These are phyloP conservation scores for Picus viridis DNA, from an alignment of 2,797 vertebrate genomes.

Conservation along the genomic window DNA sequence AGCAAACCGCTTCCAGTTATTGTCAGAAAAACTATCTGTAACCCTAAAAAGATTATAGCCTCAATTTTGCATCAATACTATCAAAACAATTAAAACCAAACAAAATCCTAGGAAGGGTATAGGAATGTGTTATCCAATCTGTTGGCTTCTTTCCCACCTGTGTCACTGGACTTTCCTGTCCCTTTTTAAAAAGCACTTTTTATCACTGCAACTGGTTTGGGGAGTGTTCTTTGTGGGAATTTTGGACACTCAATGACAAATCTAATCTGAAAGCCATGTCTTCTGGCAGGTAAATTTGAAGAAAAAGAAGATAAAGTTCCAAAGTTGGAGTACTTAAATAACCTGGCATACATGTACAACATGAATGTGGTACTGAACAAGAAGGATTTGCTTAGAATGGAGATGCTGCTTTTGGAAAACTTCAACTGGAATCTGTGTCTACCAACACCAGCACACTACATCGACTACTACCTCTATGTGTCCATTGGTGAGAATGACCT, in stretches of 20 bases:
- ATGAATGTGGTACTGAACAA: conserved; percentile 87
- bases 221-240: neutral
- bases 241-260: neutral
- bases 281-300: conserved; percentile 89
- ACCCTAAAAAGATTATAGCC: neutral
- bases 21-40: neutral
- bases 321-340: conserved; percentile 90
- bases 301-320: conserved; percentile 90
- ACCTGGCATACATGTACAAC: conserved; percentile 85
- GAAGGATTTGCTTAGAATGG: conserved; percentile 88
- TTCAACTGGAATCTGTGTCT: conserved; percentile 93
- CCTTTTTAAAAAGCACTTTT: neutral
- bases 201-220: neutral
- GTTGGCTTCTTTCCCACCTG: neutral
- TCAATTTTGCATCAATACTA: neutral
- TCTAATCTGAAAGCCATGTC: neutral
- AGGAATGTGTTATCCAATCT: neutral
- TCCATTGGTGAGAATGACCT: conserved; percentile 88
- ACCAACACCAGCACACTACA: conserved; percentile 92
- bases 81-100: neutral
- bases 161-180: neutral
- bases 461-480: conserved; percentile 92
- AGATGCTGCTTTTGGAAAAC: conserved; percentile 89
- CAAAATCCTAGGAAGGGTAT: neutral
- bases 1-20: neutral